Percentiles rank a stretch among this genome's conserved stretches.
These are phyloP conservation scores for Chloroclysta siterata DNA, from an alignment of 2,888 invertebrate species.

Conservation along the genomic window DNA sequence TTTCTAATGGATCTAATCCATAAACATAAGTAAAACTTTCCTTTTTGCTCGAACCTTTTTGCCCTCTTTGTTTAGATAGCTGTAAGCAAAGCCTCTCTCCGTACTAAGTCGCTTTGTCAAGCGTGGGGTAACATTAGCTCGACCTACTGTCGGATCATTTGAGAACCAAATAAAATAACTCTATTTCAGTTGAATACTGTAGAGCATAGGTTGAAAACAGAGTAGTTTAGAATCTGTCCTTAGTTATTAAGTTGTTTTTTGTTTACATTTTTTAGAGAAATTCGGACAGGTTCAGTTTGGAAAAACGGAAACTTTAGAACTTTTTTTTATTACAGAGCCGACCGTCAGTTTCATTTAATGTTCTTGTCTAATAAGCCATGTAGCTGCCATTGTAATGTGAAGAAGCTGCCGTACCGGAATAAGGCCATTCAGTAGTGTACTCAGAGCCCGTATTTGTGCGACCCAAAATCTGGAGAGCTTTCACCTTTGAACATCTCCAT, in stretches of 20 bases:
- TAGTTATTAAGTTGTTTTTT: no score
- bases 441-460: constrained; percentile 36
- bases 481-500: constrained; percentile 58
- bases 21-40: constrained; percentile 63
- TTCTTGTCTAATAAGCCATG: constrained; percentile 16
- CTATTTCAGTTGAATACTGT: constrained; percentile 53
- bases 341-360: neutral
- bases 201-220: constrained; percentile 16
- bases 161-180: constrained; percentile 75
- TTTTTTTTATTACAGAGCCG: no score
- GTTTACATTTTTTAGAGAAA: no score
- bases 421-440: constrained; percentile 36
- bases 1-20: neutral
- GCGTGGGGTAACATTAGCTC: constrained; percentile 78
- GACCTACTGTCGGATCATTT: constrained; percentile 77
- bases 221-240: neutral
- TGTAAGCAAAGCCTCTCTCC: constrained; percentile 78
- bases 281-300: no score
- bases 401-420: constrained; percentile 34
- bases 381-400: constrained; percentile 26
- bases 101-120: constrained; percentile 83
- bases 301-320: no score
- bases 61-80: constrained; percentile 75
- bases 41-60: constrained; percentile 69
- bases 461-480: constrained; percentile 47